phyloP scores from a whole-genome alignment of 2,797 vertebrate species.

The Carduelis carduelis region DNA sequence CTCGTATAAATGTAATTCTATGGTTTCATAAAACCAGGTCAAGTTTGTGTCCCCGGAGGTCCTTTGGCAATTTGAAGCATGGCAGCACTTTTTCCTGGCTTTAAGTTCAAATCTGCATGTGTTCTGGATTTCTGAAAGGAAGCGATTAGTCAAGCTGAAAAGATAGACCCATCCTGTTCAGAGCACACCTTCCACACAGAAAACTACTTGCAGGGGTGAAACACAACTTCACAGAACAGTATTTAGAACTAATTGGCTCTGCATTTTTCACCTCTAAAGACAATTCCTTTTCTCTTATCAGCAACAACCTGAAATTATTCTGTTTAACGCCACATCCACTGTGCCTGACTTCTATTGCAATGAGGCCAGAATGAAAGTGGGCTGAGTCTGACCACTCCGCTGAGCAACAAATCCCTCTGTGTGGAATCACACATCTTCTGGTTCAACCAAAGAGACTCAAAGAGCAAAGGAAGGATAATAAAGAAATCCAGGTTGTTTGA shows the following conservation, averaged over 20 bases:
- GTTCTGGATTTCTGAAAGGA: constrained; percentile 48
- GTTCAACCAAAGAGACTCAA: background rate
- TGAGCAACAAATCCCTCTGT: constrained; percentile 66
- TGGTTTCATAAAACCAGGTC: constrained; percentile 83
- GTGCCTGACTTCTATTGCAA: background rate
- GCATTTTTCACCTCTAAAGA: background rate
- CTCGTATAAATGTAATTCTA: constrained; percentile 83
- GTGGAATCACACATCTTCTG: background rate
- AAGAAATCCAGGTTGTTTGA: background rate
- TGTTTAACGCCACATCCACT: background rate
- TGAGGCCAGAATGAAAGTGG: rapidly evolving
- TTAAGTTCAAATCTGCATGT: constrained; percentile 73
- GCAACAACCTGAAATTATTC: background rate
- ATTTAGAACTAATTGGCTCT: background rate
- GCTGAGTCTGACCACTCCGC: background rate
- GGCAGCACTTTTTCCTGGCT: constrained; percentile 69
- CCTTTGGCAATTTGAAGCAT: constrained; percentile 75
- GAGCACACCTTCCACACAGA: constrained; percentile 16
- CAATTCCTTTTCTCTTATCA: background rate
- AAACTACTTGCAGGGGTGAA: background rate
- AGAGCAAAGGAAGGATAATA: background rate
- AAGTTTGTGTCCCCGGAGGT: constrained; percentile 78
- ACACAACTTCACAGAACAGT: background rate
- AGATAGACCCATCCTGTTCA: constrained; percentile 13
- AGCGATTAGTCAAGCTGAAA: constrained; percentile 6